phyloP scores from a whole-genome alignment of 1,140 invertebrate species.

The Luehdorfia chinensis region DNA sequence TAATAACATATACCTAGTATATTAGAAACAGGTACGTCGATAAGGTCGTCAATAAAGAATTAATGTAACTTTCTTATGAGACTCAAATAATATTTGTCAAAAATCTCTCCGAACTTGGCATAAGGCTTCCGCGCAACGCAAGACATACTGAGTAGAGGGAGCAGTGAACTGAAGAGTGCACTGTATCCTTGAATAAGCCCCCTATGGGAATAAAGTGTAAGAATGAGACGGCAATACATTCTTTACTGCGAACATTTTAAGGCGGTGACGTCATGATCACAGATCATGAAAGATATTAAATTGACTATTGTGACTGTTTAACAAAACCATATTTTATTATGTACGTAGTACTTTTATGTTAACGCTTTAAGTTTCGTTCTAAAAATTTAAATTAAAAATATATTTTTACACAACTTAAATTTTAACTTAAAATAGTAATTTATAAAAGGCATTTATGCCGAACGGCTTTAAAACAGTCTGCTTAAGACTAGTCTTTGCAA shows the following conservation, averaged over 20 bases:
- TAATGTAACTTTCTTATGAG: not conserved
- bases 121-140: conserved; percentile 56
- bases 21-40: not conserved
- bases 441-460: too few species aligned
- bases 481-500: too few species aligned
- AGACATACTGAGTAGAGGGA: too few species aligned
- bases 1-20: not conserved
- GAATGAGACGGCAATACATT: conserved; percentile 38
- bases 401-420: too few species aligned
- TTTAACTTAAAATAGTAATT: too few species aligned
- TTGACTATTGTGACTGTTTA: too few species aligned
- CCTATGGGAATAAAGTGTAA: conserved; percentile 47
- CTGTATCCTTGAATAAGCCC: conserved; percentile 61
- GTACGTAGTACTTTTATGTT: too few species aligned
- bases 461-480: too few species aligned
- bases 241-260: conserved; percentile 50
- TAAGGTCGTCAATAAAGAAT: conserved; percentile 1
- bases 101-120: conserved; percentile 16
- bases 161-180: conserved; percentile 68
- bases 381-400: too few species aligned
- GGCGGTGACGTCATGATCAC: conserved; percentile 43
- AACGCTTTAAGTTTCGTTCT: conserved; percentile 41
- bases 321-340: conserved; percentile 21
- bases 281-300: too few species aligned
- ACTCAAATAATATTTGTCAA: conserved; percentile 8